phyloP scores from a whole-genome alignment of 92 coral and sea anemone genomes.

The Epizoanthus rinbou region DNA sequence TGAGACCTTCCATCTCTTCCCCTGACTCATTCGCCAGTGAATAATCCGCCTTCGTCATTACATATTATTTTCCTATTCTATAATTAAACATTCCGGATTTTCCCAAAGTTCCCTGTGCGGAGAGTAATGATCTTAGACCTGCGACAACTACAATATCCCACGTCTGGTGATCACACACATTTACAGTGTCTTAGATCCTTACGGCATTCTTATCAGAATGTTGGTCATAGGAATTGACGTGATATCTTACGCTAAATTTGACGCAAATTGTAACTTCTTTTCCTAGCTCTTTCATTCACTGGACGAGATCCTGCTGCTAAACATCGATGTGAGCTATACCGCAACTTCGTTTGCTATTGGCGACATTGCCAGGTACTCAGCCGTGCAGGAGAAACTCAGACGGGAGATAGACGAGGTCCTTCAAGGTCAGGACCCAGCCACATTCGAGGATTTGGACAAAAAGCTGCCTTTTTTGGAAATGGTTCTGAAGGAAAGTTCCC shows the following conservation, averaged over 20 bases:
- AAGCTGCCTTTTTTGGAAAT: slow-evolving; percentile 85
- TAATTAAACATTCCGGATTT: no score
- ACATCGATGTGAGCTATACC: slow-evolving; percentile 86
- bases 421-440: slow-evolving; percentile 72
- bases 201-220: not conserved
- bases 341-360: slow-evolving; percentile 87
- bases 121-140: no score
- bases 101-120: no score
- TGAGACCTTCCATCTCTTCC: no score
- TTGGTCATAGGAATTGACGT: not conserved
- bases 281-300: slow-evolving; percentile 79
- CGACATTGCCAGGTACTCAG: slow-evolving; percentile 70
- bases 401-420: slow-evolving; percentile 74
- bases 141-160: no score
- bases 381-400: slow-evolving; percentile 71
- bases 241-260: not conserved
- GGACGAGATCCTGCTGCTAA: slow-evolving; percentile 82
- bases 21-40: no score
- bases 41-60: no score
- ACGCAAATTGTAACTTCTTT: not conserved
- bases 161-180: not conserved
- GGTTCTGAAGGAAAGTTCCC: slow-evolving; percentile 89
- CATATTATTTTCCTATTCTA: no score
- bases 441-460: slow-evolving; percentile 65
- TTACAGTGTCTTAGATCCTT: not conserved